Evolutionary conservation across 2,888 invertebrate genomes (phyloP).

Genomic region (Dryomyza anilis): DNA sequence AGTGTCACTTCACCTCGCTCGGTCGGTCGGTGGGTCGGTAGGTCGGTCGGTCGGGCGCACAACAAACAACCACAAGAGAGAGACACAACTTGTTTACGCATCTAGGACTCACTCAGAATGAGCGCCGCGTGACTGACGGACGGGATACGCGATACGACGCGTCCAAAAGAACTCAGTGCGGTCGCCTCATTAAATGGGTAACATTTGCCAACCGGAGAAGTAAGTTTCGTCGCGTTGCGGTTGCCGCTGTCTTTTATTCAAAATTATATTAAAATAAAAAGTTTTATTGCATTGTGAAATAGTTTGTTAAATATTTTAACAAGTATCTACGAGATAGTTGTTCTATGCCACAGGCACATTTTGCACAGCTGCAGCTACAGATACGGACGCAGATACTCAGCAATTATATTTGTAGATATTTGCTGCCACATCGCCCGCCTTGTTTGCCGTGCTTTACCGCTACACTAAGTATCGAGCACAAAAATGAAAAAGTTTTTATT

Average conservation of each 20-base stretch:
- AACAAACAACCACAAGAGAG: neutral
- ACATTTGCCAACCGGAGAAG: conserved; percentile 35
- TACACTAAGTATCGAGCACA: conserved; percentile 20
- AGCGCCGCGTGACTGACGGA: too few relatives aligned
- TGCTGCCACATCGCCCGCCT: neutral
- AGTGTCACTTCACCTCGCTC: too few relatives aligned
- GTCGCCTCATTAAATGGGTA: conserved; percentile 33
- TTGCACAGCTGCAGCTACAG: conserved; percentile 12
- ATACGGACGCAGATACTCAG: too few relatives aligned
- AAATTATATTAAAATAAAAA: neutral
- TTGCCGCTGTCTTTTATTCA: neutral
- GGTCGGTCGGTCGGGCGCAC: too few relatives aligned
- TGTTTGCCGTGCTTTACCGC: conserved; percentile 5
- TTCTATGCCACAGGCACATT: too few relatives aligned
- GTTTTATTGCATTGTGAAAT: neutral
- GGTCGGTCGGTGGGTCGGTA: too few relatives aligned
- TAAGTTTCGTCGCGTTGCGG: conserved; percentile 22
- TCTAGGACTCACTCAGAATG: too few relatives aligned
- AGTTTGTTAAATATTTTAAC: neutral
- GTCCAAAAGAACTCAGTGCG: neutral
- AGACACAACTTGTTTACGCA: neutral
- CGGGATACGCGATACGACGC: too few relatives aligned
- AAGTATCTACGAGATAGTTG: neutral
- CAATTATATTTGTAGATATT: neutral
- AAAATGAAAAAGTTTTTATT: neutral